Base-by-base conservation (phyloP, 2,888 invertebrate genomes). In the Patella ulyssiponensis region DNA sequence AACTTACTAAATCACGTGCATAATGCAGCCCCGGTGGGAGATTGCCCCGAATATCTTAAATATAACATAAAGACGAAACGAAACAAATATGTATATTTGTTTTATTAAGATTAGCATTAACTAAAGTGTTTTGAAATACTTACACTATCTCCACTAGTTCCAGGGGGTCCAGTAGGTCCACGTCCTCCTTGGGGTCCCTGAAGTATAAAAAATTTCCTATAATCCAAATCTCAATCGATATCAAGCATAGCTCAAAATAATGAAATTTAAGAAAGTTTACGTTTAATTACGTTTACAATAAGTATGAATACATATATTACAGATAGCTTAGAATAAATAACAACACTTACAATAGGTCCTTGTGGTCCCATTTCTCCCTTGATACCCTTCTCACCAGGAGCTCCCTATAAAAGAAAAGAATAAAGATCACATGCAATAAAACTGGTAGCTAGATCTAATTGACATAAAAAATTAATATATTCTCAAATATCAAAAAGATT, bases 91-190 rank as follows among this genome's bases (percentile, higher is more conserved):
- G 1, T 44, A 44, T 44, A 44, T 44, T 44, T 44, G 7, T 27
- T 44, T 7, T 9, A 44, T 44, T 44, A 44, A 44, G 44, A 44
- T 5, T 44, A 7, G 44, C 44, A 44, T 44, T 44, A 7, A 44
- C 5, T 44, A 44, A 4, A 44, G 44, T 44, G 44, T 44, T 9
- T 44, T 9, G 9, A 44, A 44, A 54, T 17, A 82, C 86, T 83
- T 81, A 88, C 88, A 54, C 72, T 27, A 69, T 83, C 84, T 74
- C 88, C 88, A 73, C 85, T 84, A 17, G 79, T 80, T 75, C 88
- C 88, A 15, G 79, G 75, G 52, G 80, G 73, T 77, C 89, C 89
- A 15, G 80, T 72, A 0, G 83, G 77, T 78, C 90, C 90, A 54
- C 83, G 79, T 23, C 78, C 71, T 69, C 85, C 85, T 44, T 71